Percentiles rank a stretch among this genome's conserved stretches.
Evolutionary conservation across 2,888 invertebrate species (phyloP).

Genomic region (Cephus runcator): DNA sequence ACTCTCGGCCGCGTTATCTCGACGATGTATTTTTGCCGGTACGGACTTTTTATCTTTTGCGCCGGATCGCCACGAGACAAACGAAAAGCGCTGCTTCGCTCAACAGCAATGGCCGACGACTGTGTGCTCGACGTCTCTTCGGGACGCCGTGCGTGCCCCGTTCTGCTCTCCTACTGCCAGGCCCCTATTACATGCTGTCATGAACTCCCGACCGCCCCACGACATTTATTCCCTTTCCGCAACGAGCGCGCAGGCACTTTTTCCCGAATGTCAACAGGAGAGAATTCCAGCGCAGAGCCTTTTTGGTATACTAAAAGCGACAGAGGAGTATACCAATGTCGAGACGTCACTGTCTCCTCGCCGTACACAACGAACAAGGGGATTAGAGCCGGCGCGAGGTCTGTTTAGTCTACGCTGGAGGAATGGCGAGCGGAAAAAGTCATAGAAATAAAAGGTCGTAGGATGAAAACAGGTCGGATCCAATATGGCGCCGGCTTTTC

Average conservation of each 20-base stretch:
- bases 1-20: constrained; percentile 44
- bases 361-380: neutral
- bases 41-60: constrained; percentile 38
- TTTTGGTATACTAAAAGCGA: neutral
- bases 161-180: neutral
- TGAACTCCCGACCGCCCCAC: neutral
- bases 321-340: neutral
- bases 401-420: neutral
- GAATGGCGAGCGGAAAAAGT: neutral
- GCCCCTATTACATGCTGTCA: neutral
- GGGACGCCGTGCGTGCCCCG: neutral
- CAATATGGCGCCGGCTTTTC: constrained; percentile 54
- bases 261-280: neutral
- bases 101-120: constrained; percentile 29
- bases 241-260: neutral
- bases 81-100: constrained; percentile 26
- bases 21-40: constrained; percentile 48
- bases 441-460: constrained; percentile 4
- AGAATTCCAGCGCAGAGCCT: neutral
- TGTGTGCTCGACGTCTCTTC: neutral
- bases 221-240: neutral
- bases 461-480: constrained; percentile 44
- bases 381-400: neutral
- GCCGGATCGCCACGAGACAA: constrained; percentile 27
- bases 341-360: neutral